Conservation (phyloP, 2,113 vertebrate genomes). For the Coptodon bakossiorum region DNA sequence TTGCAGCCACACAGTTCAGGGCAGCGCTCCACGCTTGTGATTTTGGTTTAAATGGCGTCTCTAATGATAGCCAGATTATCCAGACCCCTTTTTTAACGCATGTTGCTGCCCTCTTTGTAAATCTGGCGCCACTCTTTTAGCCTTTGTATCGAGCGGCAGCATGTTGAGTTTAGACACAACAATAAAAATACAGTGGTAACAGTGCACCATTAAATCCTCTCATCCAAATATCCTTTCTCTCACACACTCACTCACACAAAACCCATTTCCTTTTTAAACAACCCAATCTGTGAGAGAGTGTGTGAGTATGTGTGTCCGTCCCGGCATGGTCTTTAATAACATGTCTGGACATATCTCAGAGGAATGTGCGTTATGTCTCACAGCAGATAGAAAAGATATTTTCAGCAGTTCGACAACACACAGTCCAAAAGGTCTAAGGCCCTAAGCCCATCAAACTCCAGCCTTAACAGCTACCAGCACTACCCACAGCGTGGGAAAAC, state of each 20-base stretch:
- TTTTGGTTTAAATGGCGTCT: constrained; percentile 20
- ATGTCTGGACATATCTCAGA: constrained; percentile 49
- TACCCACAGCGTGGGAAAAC: constrained; percentile 51
- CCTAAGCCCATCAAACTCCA: background rate
- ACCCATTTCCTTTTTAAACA: background rate
- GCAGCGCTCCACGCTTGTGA: background rate
- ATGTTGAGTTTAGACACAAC: background rate
- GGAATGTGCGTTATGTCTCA: constrained; percentile 50
- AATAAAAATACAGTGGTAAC: background rate
- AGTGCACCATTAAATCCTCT: background rate
- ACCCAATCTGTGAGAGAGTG: background rate
- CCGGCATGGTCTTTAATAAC: constrained; percentile 10
- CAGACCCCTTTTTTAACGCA: background rate
- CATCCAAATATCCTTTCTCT: background rate
- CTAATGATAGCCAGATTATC: constrained; percentile 26
- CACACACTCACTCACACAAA: background rate
- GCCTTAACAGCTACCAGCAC: constrained; percentile 2
- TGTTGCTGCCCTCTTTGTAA: constrained; percentile 28
- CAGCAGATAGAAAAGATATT: constrained; percentile 5
- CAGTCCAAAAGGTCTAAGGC: constrained; percentile 20
- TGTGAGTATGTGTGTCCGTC: background rate
- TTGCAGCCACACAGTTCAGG: constrained; percentile 31
- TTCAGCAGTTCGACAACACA: constrained; percentile 12
- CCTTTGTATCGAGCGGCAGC: background rate
- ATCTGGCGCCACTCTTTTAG: background rate